Evolutionary conservation across 2,113 vertebrate species (phyloP).

Genomic region (Hemiscyllium ocellatum): DNA sequence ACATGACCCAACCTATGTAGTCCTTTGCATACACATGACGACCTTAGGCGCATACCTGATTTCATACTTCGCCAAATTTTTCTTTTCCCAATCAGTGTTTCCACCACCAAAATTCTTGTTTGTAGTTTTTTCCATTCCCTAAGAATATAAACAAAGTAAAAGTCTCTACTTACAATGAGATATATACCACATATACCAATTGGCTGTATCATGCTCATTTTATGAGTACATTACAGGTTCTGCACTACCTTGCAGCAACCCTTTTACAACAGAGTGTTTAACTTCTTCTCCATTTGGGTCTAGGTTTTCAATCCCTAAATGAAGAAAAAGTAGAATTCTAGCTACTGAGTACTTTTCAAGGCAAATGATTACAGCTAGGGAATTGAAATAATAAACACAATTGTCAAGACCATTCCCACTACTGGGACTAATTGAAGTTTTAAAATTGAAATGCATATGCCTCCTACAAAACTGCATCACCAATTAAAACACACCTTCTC

Average conservation of each 20-base stretch:
- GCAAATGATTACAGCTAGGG: not conserved
- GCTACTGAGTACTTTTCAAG: not conserved
- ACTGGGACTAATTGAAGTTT: not conserved
- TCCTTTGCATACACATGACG: not conserved
- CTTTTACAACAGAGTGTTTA: not conserved
- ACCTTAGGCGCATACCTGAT: slow-evolving; percentile 64
- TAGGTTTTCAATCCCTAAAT: not conserved
- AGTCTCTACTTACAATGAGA: not conserved
- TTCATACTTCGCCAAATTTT: slow-evolving; percentile 88
- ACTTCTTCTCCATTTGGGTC: not conserved
- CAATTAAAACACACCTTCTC: not conserved
- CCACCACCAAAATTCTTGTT: slow-evolving; percentile 92
- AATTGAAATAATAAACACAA: not conserved
- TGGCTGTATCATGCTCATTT: not conserved
- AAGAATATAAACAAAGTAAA: slow-evolving; percentile 36
- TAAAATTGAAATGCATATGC: not conserved
- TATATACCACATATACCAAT: not conserved
- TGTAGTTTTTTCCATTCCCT: slow-evolving; percentile 85
- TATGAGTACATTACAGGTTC: not conserved
- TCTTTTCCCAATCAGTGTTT: slow-evolving; percentile 95
- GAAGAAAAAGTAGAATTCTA: not conserved
- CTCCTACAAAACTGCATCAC: not conserved
- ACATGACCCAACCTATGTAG: not conserved
- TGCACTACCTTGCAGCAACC: not conserved
- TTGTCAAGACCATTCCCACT: no score